Base-by-base conservation (phyloP, 2,888 invertebrate species). In the Eupithecia abbreviata region DNA sequence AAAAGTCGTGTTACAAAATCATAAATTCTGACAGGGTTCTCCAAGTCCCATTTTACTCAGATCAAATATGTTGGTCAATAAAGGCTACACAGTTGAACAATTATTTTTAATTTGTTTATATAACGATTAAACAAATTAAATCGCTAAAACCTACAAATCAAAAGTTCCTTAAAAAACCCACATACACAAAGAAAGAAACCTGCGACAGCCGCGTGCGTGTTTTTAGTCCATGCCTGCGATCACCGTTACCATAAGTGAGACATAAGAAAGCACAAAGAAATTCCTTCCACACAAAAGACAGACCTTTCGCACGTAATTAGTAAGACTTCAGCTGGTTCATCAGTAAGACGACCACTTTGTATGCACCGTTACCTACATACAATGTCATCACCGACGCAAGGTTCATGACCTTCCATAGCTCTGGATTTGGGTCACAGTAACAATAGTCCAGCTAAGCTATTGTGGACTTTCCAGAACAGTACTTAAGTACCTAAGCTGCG, bases 381-480 rank as follows among this genome's bases (percentile, higher is more conserved):
- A 65, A 15, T 65, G 41, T 66, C 66, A 42, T 66, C 66, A 15
- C 15, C 42, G 18, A 69, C 10, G n/a, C 18, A 13, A 30, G 69
- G 47, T 69, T 45, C 47, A 69, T 13, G 67, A 42, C 73, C 73
- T 66, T 68, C 43, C 43, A 58, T n/a, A 58, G 55, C 18, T 9
- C 55, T 66, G 65, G 7, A 75, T 62, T 62, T 72, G 47, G 49
- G 73, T 73, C 43, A 45, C 62, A 68, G 51, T 13, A 47, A 69
- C 69, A 69, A 69, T 69, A 69, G 55, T 71, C 75, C 66, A 73
- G 58, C 73, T 70, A 69, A n/a, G n/a, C 47, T 47, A 47, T 45
- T 69, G 45, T 69, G 30, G 47, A 1, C 45, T 69, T 18, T 3
- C 15, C 18, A 18, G 69, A 30, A 69, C 47, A 5, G 73, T 71